Evolutionary conservation across 2,888 invertebrate species (phyloP).

Genomic region (Drosophila maculinotata): DNA sequence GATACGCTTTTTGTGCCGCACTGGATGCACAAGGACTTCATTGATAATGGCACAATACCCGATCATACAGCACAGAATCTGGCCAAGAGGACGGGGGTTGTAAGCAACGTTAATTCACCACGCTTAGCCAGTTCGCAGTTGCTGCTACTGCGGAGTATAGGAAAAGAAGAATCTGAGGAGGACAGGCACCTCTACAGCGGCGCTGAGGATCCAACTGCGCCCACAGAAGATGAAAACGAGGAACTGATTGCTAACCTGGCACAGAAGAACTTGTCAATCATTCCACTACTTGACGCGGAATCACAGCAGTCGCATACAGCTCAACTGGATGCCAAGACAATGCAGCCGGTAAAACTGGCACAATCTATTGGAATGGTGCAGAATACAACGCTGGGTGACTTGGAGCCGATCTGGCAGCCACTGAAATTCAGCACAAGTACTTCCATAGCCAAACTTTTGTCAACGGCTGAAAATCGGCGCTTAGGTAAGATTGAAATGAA

Average conservation of each 20-base stretch:
- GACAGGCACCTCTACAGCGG: no score
- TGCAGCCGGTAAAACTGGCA: not conserved
- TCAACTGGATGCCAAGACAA: not conserved
- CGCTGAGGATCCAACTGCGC: no score
- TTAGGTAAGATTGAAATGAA: constrained; percentile 3
- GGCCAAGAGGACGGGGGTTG: no score
- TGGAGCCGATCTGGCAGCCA: not conserved
- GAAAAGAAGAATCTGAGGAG: no score
- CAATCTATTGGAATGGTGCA: constrained; percentile 2
- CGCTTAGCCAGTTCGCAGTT: not conserved
- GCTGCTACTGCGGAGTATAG: not conserved
- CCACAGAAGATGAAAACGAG: no score
- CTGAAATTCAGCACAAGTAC: not conserved
- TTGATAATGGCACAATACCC: no score
- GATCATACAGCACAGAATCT: no score
- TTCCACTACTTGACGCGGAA: not conserved
- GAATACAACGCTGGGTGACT: not conserved
- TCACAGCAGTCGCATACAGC: constrained; percentile 10
- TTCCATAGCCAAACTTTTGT: constrained; percentile 19
- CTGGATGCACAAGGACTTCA: no score
- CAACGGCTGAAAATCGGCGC: not conserved
- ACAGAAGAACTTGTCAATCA: not conserved
- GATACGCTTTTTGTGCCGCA: no score
- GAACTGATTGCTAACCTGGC: no score
- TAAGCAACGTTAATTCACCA: no score